Conservation (phyloP, 1,140 invertebrate species). For the Drosophila simulans region DNA sequence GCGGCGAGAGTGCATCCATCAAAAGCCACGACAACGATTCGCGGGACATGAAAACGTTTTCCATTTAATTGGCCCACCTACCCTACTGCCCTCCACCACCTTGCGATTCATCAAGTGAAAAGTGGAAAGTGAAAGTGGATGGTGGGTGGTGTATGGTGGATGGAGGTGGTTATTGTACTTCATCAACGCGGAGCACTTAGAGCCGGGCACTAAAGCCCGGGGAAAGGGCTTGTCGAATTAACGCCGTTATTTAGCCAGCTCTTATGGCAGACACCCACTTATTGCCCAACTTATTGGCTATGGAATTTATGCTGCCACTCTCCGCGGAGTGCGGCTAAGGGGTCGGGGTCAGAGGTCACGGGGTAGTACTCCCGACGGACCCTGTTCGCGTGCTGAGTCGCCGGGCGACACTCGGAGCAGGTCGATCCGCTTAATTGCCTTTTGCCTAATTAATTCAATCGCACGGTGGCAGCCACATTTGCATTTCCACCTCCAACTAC, state of each 20-base stretch:
- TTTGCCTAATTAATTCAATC: slow-evolving; percentile 80
- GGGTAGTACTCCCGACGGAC: slow-evolving; percentile 35
- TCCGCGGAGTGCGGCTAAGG: background rate
- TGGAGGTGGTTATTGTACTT: slow-evolving; percentile 36
- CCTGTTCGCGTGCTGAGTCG: slow-evolving; percentile 58
- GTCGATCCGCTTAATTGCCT: slow-evolving; percentile 79
- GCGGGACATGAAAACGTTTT: slow-evolving; percentile 67
- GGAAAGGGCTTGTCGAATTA: slow-evolving; percentile 61
- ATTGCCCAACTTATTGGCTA: slow-evolving; percentile 60
- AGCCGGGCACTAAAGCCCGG: slow-evolving; percentile 15
- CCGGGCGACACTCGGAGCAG: slow-evolving; percentile 53
- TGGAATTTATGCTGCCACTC: slow-evolving; percentile 50
- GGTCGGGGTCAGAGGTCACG: background rate
- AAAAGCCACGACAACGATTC: slow-evolving; percentile 55
- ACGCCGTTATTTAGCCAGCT: slow-evolving; percentile 54
- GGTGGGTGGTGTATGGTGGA: background rate
- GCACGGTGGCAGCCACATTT: slow-evolving; percentile 46
- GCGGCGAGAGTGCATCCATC: slow-evolving; percentile 65
- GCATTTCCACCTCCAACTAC: slow-evolving; percentile 30
- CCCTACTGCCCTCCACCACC: background rate
- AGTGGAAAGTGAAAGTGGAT: slow-evolving; percentile 25
- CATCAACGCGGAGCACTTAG: slow-evolving; percentile 54
- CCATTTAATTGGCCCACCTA: slow-evolving; percentile 63
- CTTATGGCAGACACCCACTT: slow-evolving; percentile 57
- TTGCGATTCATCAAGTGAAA: slow-evolving; percentile 61